These are phyloP conservation scores for Saimiri boliviensis DNA, from an alignment of 2,113 vertebrate genomes.

Conservation along the genomic window DNA sequence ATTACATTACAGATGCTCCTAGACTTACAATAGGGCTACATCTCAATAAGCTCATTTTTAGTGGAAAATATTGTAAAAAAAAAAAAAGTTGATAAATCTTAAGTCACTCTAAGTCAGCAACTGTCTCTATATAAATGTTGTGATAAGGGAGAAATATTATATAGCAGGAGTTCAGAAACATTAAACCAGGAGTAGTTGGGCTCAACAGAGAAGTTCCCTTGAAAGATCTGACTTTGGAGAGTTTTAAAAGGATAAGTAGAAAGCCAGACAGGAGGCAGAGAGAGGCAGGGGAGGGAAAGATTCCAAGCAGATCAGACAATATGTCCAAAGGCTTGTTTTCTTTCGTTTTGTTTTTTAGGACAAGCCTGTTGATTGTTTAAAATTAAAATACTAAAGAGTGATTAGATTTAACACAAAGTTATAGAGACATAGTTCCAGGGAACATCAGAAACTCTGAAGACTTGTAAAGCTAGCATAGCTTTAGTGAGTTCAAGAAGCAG, in stretches of 20 bases:
- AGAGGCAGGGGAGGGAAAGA: background rate
- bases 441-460: background rate
- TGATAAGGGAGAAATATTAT: background rate
- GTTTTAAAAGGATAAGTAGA: background rate
- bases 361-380: slow-evolving; percentile 4
- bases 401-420: background rate
- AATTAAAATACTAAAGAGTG: background rate
- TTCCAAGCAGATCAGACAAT: background rate
- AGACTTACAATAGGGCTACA: background rate
- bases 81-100: background rate
- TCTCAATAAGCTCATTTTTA: too few relatives aligned
- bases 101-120: background rate
- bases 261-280: background rate
- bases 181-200: background rate
- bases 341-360: background rate
- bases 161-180: background rate
- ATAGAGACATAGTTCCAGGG: background rate
- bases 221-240: background rate
- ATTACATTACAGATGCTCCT: background rate
- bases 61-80: too few relatives aligned
- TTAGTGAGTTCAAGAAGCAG: background rate
- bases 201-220: background rate
- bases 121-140: background rate
- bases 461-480: background rate
- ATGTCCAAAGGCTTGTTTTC: background rate